Evolutionary conservation across 2,113 vertebrate genomes (phyloP).

Genomic region (Atlantisia rogersi): DNA sequence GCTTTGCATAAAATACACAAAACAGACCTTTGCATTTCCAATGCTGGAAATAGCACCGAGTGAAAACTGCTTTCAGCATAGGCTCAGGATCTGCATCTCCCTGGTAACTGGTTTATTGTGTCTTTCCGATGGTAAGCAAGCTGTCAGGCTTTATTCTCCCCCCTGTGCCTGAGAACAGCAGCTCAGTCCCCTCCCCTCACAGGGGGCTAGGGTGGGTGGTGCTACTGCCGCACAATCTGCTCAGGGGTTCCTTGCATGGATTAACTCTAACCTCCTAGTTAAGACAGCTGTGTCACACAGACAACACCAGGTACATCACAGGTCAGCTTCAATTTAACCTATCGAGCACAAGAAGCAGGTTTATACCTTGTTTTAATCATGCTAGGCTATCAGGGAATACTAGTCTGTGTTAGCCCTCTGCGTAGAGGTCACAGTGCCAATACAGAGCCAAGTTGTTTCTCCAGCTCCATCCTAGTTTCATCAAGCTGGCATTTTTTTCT

Average conservation of each 20-base stretch:
- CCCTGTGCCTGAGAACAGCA: not conserved
- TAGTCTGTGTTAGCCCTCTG: too few relatives aligned
- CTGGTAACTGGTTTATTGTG: not conserved
- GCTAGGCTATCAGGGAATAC: too few relatives aligned
- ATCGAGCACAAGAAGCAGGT: not conserved
- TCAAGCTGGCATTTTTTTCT: not conserved
- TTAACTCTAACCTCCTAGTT: not conserved
- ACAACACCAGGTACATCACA: not conserved
- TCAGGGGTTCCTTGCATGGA: not conserved
- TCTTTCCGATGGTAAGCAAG: not conserved
- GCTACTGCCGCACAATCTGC: not conserved
- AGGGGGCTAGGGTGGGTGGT: not conserved
- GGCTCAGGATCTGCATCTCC: not conserved
- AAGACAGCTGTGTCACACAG: not conserved
- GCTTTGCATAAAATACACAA: conserved; percentile 37
- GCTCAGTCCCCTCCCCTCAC: not conserved
- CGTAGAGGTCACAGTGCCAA: not conserved
- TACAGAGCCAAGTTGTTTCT: rapidly evolving
- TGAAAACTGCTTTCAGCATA: not conserved
- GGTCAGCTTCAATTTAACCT: not conserved
- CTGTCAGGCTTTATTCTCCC: not conserved
- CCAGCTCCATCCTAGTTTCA: not conserved
- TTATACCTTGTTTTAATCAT: not conserved
- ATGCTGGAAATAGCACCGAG: not conserved
- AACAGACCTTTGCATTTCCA: not conserved